Conservation (phyloP, 2,888 invertebrate genomes). For the Pediacus dermestoides region DNA sequence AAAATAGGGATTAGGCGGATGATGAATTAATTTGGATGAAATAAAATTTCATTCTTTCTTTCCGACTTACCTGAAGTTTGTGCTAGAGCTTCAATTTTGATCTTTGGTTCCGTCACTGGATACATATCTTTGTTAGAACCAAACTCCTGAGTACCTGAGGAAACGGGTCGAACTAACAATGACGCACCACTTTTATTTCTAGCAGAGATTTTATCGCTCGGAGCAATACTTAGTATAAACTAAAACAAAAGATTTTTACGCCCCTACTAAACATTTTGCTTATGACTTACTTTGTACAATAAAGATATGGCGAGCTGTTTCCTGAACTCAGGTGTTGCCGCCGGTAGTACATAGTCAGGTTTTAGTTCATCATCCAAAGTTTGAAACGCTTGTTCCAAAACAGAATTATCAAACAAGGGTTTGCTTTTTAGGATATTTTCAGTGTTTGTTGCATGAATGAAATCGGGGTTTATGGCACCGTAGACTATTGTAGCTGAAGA, state of each 20-base stretch:
- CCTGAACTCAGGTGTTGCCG: slow-evolving; percentile 66
- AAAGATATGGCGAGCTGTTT: slow-evolving; percentile 68
- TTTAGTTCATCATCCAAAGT: slow-evolving; percentile 57
- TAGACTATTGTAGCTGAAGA: slow-evolving; percentile 59
- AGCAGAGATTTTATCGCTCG: slow-evolving; percentile 43
- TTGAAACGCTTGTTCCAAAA: slow-evolving; percentile 50
- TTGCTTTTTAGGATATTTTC: slow-evolving; percentile 51
- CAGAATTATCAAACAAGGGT: slow-evolving; percentile 43
- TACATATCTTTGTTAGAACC: slow-evolving; percentile 58
- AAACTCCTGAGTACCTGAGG: slow-evolving; percentile 59
- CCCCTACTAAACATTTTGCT: too few species aligned
- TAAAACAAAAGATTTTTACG: slow-evolving; percentile 23
- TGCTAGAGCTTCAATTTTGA: slow-evolving; percentile 58
- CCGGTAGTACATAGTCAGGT: slow-evolving; percentile 62
- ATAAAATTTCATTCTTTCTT: slow-evolving; percentile 4
- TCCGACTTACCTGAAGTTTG: slow-evolving; percentile 61
- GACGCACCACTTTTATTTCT: slow-evolving; percentile 50
- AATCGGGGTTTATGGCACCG: slow-evolving; percentile 59
- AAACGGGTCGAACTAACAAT: slow-evolving; percentile 53
- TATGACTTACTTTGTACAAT: slow-evolving; percentile 80
- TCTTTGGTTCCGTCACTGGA: slow-evolving; percentile 63
- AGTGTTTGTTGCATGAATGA: slow-evolving; percentile 53
- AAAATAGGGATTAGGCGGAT: too few species aligned
- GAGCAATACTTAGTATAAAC: slow-evolving; percentile 51
- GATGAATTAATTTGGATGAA: not conserved